Conservation (phyloP, 2,888 invertebrate species). For the Torymus aiolomorphi region DNA sequence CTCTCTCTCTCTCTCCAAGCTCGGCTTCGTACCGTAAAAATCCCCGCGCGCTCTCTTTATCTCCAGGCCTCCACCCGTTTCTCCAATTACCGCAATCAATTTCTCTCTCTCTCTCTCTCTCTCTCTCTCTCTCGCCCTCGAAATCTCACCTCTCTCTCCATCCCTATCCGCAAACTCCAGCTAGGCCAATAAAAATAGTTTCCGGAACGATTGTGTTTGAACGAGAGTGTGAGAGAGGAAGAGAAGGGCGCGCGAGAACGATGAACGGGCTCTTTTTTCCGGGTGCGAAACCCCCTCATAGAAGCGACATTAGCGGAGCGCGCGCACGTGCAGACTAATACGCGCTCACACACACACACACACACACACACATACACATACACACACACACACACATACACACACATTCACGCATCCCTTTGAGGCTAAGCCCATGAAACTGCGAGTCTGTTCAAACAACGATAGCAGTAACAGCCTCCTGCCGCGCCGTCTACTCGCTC, state of each 20-base stretch:
- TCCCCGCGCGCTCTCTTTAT: neutral
- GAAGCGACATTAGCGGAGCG: conserved; percentile 22
- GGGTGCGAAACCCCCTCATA: conserved; percentile 11
- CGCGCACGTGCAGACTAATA: neutral
- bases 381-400: neutral
- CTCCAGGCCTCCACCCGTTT: neutral
- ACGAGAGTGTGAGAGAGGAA: neutral
- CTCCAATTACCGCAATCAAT: conserved; percentile 25
- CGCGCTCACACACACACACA: too few relatives aligned
- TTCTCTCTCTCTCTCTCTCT: too few relatives aligned
- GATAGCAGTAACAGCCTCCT: conserved; percentile 71
- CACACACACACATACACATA: neutral
- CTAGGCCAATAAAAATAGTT: conserved; percentile 47
- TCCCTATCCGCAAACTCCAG: too few relatives aligned
- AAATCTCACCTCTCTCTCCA: too few relatives aligned
- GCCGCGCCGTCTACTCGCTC: conserved; percentile 52
- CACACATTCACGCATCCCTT: conserved; percentile 63
- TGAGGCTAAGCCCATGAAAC: conserved; percentile 71
- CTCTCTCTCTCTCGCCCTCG: neutral
- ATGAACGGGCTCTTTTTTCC: conserved; percentile 9
- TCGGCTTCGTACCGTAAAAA: too few relatives aligned
- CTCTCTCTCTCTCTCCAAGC: too few relatives aligned
- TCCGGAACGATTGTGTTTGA: conserved; percentile 13
- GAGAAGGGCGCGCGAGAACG: neutral
- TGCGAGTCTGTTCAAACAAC: conserved; percentile 75